Conservation (phyloP, 2,113 vertebrate genomes). For the Nanger granti region DNA sequence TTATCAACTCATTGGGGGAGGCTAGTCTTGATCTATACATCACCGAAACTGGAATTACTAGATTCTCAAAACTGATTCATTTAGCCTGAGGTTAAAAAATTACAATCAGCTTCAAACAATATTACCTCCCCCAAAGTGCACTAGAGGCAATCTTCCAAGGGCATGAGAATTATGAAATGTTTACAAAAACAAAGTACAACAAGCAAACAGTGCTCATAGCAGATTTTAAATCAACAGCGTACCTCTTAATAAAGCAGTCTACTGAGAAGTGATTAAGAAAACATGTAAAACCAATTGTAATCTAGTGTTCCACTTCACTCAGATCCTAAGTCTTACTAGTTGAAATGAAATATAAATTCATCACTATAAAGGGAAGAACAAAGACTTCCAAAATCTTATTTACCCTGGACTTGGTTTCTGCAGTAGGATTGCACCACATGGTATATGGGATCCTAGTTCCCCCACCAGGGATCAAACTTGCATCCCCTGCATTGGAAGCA, state of each 20-base stretch:
- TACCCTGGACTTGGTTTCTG: neutral
- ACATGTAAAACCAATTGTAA: neutral
- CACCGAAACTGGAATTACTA: constrained; percentile 36
- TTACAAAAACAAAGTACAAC: constrained; percentile 57
- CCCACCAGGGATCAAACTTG: neutral
- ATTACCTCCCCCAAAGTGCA: constrained; percentile 12
- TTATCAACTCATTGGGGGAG: neutral
- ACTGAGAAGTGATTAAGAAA: constrained; percentile 17
- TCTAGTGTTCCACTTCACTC: constrained; percentile 3
- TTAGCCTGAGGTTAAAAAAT: constrained; percentile 38
- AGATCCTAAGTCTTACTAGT: neutral
- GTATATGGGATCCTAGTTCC: neutral
- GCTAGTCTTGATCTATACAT: neutral
- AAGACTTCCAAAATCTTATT: constrained; percentile 6
- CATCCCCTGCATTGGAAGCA: neutral
- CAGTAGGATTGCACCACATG: neutral
- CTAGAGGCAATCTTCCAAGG: constrained; percentile 13
- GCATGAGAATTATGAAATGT: constrained; percentile 40
- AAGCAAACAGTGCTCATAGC: constrained; percentile 24
- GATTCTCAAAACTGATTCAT: constrained; percentile 39
- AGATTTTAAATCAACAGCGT: constrained; percentile 29
- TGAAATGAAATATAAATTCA: constrained; percentile 35
- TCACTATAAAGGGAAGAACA: neutral
- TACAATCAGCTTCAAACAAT: constrained; percentile 24
- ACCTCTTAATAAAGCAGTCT: neutral